A percentile compares a stretch with the other conserved stretches of the same genome.
These are phyloP conservation scores for Lepidocyrtoides sp. DNA, from an alignment of 2,888 invertebrate genomes.

Conservation along the genomic window DNA sequence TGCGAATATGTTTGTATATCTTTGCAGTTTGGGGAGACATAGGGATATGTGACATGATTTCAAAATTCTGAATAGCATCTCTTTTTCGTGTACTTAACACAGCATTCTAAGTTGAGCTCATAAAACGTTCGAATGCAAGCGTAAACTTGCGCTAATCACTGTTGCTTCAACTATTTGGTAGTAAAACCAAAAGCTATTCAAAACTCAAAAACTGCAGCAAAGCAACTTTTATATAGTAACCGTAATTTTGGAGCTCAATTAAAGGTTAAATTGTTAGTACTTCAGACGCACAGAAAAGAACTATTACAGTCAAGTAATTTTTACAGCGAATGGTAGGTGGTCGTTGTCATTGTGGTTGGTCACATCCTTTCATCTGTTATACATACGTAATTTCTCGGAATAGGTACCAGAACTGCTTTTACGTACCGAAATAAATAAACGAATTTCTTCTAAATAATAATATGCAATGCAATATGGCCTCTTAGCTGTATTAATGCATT, in stretches of 20 bases:
- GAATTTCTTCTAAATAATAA: no score
- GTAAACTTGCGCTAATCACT: not conserved
- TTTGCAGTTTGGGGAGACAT: not conserved
- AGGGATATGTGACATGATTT: not conserved
- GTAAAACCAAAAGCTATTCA: no score
- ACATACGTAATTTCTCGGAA: not conserved
- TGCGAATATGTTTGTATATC: no score
- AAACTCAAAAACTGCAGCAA: not conserved
- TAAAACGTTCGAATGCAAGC: not conserved
- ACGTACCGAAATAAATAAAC: not conserved
- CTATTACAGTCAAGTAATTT: not conserved
- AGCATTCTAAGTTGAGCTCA: not conserved
- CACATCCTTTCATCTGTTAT: not conserved
- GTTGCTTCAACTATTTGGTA: not conserved
- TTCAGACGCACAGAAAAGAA: not conserved
- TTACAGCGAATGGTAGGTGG: not conserved
- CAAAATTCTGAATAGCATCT: not conserved
- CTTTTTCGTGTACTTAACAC: not conserved
- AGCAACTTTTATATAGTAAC: not conserved
- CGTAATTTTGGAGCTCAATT: slow-evolving; percentile 39
- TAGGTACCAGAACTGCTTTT: not conserved
- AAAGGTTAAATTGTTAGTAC: slow-evolving; percentile 49
- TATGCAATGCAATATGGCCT: no score
- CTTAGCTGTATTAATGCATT: no score
- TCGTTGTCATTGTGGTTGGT: not conserved